Percentiles rank a stretch among this genome's conserved stretches.
Evolutionary conservation across 2,888 invertebrate genomes (phyloP).

Genomic region (Leptinotarsa juncta): DNA sequence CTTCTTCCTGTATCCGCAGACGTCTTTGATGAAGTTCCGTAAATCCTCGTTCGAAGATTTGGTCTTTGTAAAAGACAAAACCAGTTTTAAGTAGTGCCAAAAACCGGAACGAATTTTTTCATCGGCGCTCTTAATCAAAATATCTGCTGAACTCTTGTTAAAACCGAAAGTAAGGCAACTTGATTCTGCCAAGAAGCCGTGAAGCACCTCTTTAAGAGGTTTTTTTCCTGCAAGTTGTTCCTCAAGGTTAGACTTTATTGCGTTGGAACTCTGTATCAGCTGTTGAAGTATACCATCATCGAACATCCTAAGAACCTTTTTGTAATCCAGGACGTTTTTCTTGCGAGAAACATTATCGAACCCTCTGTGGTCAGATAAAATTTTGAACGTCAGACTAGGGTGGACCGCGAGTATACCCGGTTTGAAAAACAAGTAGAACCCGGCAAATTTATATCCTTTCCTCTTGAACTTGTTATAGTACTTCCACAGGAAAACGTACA

Average conservation of each 20-base stretch:
- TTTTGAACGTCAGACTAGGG: conserved; percentile 36
- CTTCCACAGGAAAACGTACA: conserved; percentile 50
- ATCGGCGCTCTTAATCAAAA: not conserved
- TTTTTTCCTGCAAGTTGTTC: conserved; percentile 28
- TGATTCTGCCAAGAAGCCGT: conserved; percentile 39
- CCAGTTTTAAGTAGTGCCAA: conserved; percentile 37
- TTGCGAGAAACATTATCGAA: conserved; percentile 20
- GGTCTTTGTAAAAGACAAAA: conserved; percentile 31
- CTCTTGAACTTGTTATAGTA: conserved; percentile 50
- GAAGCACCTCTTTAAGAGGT: conserved; percentile 15
- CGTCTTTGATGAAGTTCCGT: conserved; percentile 30
- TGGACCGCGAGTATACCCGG: conserved; percentile 46
- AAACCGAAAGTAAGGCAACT: conserved; percentile 42
- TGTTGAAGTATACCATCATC: conserved; percentile 21
- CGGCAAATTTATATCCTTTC: conserved; percentile 46
- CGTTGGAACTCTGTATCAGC: conserved; percentile 35
- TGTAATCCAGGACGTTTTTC: conserved; percentile 15
- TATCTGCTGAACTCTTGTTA: conserved; percentile 27
- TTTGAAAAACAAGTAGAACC: conserved; percentile 50
- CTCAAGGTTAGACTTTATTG: conserved; percentile 27
- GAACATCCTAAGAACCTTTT: conserved; percentile 31
- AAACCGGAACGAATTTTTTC: conserved; percentile 32
- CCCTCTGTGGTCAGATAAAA: conserved; percentile 34
- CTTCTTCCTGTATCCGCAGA: conserved; percentile 43
- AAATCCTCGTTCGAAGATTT: conserved; percentile 27